Evolutionary conservation across 2,888 invertebrate genomes (phyloP).

Genomic region (Drepanosiphum platanoidis): DNA sequence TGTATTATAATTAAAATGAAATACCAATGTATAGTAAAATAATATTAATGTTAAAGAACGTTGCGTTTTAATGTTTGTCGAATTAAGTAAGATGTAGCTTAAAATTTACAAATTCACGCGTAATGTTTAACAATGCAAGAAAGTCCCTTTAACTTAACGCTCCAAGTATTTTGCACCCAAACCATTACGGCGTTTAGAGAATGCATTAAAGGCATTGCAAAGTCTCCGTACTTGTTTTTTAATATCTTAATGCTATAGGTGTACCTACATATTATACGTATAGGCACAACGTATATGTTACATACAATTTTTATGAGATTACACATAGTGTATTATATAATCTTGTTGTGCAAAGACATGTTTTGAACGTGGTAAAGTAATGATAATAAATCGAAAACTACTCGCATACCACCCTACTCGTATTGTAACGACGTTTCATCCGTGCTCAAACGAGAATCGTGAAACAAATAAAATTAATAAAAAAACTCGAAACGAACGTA

Average conservation of each 20-base stretch:
- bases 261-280: too few relatives aligned
- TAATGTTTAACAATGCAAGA: constrained; percentile 22
- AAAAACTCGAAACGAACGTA: too few relatives aligned
- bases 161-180: constrained; percentile 38
- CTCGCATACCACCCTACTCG: too few relatives aligned
- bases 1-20: not conserved
- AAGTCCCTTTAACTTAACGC: constrained; percentile 33
- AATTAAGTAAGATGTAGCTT: constrained; percentile 13
- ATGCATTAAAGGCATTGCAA: constrained; percentile 27
- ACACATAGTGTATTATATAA: not conserved
- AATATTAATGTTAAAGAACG: not conserved
- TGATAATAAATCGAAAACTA: not conserved
- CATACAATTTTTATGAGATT: not conserved
- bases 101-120: not conserved
- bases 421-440: not conserved
- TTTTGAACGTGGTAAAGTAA: not conserved
- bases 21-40: not conserved
- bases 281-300: not conserved
- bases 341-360: not conserved
- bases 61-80: not conserved
- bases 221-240: constrained; percentile 34
- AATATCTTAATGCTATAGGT: constrained; percentile 36
- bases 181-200: constrained; percentile 10
- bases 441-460: not conserved
- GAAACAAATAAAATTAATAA: not conserved